Evolutionary conservation across 2,113 vertebrate genomes (phyloP).

Genomic region (Rhinoderma darwinii): DNA sequence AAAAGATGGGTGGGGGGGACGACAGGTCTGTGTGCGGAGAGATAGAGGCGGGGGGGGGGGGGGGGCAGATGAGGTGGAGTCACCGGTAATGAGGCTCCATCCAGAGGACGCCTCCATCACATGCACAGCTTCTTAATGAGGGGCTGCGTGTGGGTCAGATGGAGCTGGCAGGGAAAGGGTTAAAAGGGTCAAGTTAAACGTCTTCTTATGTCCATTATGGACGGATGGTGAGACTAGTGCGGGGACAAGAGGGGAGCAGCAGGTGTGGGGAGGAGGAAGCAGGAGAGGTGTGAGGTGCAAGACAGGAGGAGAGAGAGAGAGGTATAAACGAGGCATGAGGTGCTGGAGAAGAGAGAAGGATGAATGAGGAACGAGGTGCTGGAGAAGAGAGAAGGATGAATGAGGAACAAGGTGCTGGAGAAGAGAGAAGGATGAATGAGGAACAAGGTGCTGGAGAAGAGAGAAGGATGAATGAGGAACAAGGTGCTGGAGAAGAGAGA

Average conservation of each 20-base stretch:
- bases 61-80: neutral
- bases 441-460: too few species aligned
- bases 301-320: neutral
- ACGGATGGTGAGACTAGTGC: neutral
- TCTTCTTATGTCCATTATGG: neutral
- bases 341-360: neutral
- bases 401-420: too few species aligned
- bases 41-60: neutral
- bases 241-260: neutral
- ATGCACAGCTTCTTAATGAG: neutral
- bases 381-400: neutral
- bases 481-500: too few species aligned
- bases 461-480: too few species aligned
- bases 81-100: neutral
- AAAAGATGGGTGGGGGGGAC: neutral
- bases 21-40: constrained; percentile 21
- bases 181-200: neutral
- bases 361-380: neutral
- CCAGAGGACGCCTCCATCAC: neutral
- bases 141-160: neutral
- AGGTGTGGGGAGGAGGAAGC: neutral
- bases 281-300: neutral
- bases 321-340: neutral
- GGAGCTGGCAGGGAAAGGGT: neutral
- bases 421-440: too few species aligned